Conservation (phyloP, 92 coral and sea anemone species). For the Pocillopora grandis region DNA sequence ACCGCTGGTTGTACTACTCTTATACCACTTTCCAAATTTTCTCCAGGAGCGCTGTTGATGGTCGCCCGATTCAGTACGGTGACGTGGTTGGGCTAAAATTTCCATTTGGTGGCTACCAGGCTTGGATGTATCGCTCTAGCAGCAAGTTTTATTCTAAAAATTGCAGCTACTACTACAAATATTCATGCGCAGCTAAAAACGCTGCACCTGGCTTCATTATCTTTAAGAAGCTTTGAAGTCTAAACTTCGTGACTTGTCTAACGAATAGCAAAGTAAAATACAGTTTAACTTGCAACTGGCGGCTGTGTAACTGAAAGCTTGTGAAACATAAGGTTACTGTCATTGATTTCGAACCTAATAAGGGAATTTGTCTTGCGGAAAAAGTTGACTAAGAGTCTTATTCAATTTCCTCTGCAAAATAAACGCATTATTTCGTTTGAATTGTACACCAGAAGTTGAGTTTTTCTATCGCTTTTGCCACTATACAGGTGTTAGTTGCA, state of each 20-base stretch:
- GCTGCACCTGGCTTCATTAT: constrained; percentile 56
- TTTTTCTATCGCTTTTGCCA: background rate
- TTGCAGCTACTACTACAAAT: constrained; percentile 44
- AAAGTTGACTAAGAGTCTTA: background rate
- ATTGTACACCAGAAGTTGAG: background rate
- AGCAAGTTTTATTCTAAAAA: constrained; percentile 41
- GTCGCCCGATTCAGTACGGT: constrained; percentile 62
- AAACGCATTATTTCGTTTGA: background rate
- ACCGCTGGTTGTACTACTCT: constrained; percentile 38
- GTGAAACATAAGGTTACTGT: background rate
- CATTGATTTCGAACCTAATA: background rate
- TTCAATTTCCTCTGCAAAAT: background rate
- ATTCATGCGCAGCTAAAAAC: constrained; percentile 45
- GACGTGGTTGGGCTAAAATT: constrained; percentile 67
- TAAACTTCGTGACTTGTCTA: background rate
- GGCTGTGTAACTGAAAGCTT: background rate
- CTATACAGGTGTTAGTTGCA: background rate
- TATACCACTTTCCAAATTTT: constrained; percentile 60
- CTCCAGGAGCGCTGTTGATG: constrained; percentile 59
- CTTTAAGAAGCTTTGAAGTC: constrained; percentile 54
- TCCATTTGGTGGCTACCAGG: constrained; percentile 26
- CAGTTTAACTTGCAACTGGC: background rate
- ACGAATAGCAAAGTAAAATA: background rate
- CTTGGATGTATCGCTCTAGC: constrained; percentile 58
- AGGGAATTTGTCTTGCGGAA: no score